Evolutionary conservation across 2,888 invertebrate genomes (phyloP).

Genomic region (Tridacna gigas): DNA sequence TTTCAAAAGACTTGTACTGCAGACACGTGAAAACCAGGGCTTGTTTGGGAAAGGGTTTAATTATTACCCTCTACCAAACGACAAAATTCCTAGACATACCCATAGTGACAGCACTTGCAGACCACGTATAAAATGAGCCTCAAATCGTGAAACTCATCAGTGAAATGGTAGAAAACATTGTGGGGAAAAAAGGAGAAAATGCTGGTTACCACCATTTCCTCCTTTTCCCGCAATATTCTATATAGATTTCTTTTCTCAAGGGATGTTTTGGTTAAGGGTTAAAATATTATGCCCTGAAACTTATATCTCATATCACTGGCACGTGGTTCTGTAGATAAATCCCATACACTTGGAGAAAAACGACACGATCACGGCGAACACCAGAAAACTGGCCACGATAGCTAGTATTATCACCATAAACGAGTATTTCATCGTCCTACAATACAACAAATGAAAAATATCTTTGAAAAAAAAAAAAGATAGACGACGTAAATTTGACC

Average conservation of each 20-base stretch:
- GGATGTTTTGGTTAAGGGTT: neutral
- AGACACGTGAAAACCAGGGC: too few relatives aligned
- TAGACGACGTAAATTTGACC: too few relatives aligned
- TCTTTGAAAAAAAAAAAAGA: too few relatives aligned
- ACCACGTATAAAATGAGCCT: too few relatives aligned
- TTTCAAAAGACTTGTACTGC: too few relatives aligned
- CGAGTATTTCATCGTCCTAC: conserved; percentile 18
- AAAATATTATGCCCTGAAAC: neutral
- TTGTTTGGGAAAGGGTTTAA: too few relatives aligned
- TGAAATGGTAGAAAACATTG: neutral
- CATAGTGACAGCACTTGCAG: too few relatives aligned
- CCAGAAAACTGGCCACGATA: conserved; percentile 13
- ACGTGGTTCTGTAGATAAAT: neutral
- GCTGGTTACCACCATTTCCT: neutral
- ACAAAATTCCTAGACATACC: too few relatives aligned
- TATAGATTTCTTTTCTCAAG: too few relatives aligned
- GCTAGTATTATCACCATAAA: conserved; percentile 5
- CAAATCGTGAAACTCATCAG: too few relatives aligned
- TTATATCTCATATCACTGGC: neutral
- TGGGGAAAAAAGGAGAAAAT: neutral
- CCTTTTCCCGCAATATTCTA: neutral
- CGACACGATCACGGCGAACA: neutral
- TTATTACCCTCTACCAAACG: too few relatives aligned
- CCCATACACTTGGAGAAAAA: conserved; percentile 10
- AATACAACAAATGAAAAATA: neutral